Percentiles rank a stretch among this genome's conserved stretches.
phyloP scores from a whole-genome alignment of 2,113 vertebrate genomes.

The Dicaeum eximium region DNA sequence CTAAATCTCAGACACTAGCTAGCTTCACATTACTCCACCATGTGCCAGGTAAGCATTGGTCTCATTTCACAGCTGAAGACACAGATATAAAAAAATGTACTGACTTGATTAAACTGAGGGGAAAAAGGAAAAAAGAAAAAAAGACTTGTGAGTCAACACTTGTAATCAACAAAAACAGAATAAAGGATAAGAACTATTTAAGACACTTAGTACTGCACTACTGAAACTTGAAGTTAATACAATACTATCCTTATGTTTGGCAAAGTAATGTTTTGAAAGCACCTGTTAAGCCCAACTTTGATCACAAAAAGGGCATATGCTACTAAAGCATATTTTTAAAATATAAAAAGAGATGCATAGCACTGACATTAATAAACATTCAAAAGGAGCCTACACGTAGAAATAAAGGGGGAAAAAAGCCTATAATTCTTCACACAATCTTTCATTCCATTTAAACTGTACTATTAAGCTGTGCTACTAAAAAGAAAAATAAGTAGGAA shows the following conservation, averaged over 20 bases:
- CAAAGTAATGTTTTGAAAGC: background rate
- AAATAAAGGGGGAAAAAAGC: background rate
- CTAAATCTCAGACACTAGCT: background rate
- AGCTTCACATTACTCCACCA: background rate
- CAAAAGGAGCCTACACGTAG: background rate
- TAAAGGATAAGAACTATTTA: background rate
- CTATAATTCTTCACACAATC: background rate
- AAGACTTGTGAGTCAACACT: background rate
- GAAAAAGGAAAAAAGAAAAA: background rate
- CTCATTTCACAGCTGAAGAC: background rate
- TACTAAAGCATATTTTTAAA: background rate
- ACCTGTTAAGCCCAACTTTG: background rate
- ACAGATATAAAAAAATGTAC: background rate
- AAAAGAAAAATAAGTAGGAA: background rate
- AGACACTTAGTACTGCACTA: background rate
- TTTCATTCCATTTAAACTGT: background rate
- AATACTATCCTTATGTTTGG: background rate
- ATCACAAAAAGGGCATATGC: background rate
- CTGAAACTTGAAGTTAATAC: background rate
- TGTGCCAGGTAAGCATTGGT: background rate
- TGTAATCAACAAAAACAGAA: background rate
- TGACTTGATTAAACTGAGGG: background rate
- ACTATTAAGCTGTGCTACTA: background rate
- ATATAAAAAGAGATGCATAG: background rate
- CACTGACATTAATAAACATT: background rate